Base-by-base conservation (phyloP, 2,888 invertebrate genomes). In the Geotrupes spiniger region DNA sequence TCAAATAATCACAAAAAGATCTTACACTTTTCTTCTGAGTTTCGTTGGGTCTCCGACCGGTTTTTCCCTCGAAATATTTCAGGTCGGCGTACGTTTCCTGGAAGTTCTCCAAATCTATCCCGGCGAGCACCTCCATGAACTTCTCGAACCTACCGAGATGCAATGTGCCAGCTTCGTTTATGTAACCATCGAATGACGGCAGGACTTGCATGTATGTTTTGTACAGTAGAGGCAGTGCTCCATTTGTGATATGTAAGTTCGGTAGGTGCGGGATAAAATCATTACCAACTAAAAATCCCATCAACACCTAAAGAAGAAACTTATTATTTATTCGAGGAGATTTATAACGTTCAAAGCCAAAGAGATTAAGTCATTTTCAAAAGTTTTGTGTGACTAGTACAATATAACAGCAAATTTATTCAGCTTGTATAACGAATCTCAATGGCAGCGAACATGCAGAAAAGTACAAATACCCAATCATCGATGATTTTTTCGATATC, bases 261-360 rank as follows among this genome's bases (percentile, higher is more conserved):
- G 98, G 98, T 55, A 98, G 77, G 76, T 96, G 85, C 1, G 98
- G 98, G 63, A 99, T 91, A 73, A 99, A 99, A 74, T 99, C 98
- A 69, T 99, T 99, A 54, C 98, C 98, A 8, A 98, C 92, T 15
- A 98, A 75, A 71, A 97, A 97, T 1, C 95, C 93, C 93, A 98
- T 93, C 11, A 98, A 72, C 17, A 98, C 75, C 77, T 77, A 56
- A 26, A 31, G 40, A 65, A 62, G 49, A 26, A 27, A 25, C n/a
- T n/a, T n/a, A n/a, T n/a, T n/a, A n/a, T n/a, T n/a, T n/a, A n/a
- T n/a, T n/a, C n/a, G n/a, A n/a, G n/a, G n/a, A n/a, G n/a, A n/a
- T n/a, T n/a, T n/a, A n/a, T n/a, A n/a, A n/a, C n/a, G n/a, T n/a
- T n/a, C n/a, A n/a, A n/a, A n/a, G n/a, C n/a, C n/a, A n/a, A n/a